Evolutionary conservation across 2,888 invertebrate genomes (phyloP).

Genomic region (Diachrysia chrysitis): DNA sequence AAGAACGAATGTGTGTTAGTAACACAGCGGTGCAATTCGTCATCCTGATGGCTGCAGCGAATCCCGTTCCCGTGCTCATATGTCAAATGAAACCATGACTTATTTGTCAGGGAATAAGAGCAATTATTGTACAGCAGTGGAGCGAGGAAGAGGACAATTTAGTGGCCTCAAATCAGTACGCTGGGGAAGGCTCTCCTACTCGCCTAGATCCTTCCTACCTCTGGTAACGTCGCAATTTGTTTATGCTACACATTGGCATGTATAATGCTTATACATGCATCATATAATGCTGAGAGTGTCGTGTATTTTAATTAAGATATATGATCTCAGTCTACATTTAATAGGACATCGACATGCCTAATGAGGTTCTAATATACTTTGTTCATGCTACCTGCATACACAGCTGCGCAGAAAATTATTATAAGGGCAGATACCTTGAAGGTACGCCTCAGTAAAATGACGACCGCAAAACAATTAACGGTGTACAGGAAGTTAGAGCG

Average conservation of each 20-base stretch:
- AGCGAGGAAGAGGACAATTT: constrained; percentile 87
- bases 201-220: constrained; percentile 77
- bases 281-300: constrained; percentile 18
- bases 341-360: constrained; percentile 10
- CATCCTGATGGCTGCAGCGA: constrained; percentile 72
- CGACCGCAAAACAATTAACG: constrained; percentile 38
- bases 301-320: constrained; percentile 38
- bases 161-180: constrained; percentile 86
- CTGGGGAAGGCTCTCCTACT: constrained; percentile 85
- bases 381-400: constrained; percentile 20
- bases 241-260: constrained; percentile 63
- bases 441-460: neutral
- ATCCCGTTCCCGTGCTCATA: constrained; percentile 72
- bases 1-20: constrained; percentile 49
- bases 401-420: constrained; percentile 5
- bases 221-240: constrained; percentile 67
- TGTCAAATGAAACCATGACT: constrained; percentile 72
- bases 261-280: constrained; percentile 19
- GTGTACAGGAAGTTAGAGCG: constrained; percentile 28
- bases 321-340: constrained; percentile 37
- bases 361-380: constrained; percentile 18
- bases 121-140: constrained; percentile 73
- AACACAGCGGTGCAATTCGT: constrained; percentile 68
- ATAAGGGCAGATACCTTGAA: neutral
- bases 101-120: constrained; percentile 75